phyloP scores from a whole-genome alignment of 2,113 vertebrate genomes.

The Antigone vipio region DNA sequence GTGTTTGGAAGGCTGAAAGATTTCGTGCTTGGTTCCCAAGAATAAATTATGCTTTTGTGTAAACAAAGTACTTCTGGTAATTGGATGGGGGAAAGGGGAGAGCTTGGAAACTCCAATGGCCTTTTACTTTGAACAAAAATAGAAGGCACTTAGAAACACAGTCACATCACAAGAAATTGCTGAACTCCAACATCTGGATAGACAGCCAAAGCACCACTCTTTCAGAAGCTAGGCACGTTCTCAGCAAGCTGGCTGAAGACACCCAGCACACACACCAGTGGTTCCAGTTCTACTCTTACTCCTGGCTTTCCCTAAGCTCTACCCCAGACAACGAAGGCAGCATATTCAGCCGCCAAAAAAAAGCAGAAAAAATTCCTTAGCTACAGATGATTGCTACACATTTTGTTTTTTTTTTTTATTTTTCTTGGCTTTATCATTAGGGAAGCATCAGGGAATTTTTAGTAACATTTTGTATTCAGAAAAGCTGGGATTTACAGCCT shows the following conservation, averaged over 20 bases:
- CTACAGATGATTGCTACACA: not conserved
- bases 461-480: not conserved
- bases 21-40: not conserved
- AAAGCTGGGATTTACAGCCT: not conserved
- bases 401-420: not conserved
- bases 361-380: not conserved
- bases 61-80: not conserved
- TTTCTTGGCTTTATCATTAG: not conserved
- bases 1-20: not conserved
- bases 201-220: not conserved
- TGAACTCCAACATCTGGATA: not conserved
- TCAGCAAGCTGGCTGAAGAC: not conserved
- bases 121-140: not conserved
- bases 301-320: not conserved
- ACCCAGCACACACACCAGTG: not conserved
- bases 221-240: not conserved
- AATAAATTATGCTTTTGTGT: not conserved
- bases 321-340: not conserved
- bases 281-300: not conserved
- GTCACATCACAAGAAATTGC: not conserved
- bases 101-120: not conserved
- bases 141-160: not conserved
- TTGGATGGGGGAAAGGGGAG: not conserved
- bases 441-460: not conserved
- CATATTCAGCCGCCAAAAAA: accelerated